These are phyloP conservation scores for Plectropomus leopardus DNA, from an alignment of 2,113 vertebrate species.

Conservation along the genomic window DNA sequence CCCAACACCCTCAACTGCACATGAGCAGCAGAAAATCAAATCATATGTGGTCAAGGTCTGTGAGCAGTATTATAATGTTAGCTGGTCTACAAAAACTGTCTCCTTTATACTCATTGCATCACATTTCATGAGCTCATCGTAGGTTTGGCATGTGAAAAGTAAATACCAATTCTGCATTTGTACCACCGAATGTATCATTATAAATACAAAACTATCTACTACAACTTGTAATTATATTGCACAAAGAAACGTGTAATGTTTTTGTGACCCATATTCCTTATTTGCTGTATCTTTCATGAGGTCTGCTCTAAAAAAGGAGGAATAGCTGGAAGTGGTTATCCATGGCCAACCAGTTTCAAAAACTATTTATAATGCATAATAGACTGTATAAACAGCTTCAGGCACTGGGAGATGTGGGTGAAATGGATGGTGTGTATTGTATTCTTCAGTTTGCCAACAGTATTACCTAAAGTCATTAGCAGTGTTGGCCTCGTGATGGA, in stretches of 20 bases:
- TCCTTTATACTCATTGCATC: neutral
- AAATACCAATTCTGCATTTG: neutral
- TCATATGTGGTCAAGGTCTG: too few relatives aligned
- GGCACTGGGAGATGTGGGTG: constrained; percentile 23
- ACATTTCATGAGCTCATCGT: constrained; percentile 47
- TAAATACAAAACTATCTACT: neutral
- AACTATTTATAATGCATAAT: constrained; percentile 37
- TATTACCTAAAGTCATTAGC: constrained; percentile 50
- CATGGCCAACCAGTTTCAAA: constrained; percentile 27
- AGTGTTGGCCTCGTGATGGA: constrained; percentile 25
- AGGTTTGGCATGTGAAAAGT: constrained; percentile 11
- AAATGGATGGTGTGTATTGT: constrained; percentile 39
- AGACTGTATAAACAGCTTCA: constrained; percentile 23
- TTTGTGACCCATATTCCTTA: neutral
- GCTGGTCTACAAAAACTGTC: neutral
- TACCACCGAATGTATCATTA: neutral
- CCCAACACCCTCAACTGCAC: too few relatives aligned
- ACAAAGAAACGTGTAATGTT: constrained; percentile 14
- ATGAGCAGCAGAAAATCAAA: too few relatives aligned
- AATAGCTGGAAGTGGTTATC: constrained; percentile 48
- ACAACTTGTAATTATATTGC: neutral
- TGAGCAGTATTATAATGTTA: neutral
- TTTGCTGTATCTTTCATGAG: constrained; percentile 27
- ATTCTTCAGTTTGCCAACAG: constrained; percentile 45
- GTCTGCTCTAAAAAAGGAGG: constrained; percentile 16